Base-by-base conservation (phyloP, 2,888 invertebrate species). In the Mimachlamys varia region DNA sequence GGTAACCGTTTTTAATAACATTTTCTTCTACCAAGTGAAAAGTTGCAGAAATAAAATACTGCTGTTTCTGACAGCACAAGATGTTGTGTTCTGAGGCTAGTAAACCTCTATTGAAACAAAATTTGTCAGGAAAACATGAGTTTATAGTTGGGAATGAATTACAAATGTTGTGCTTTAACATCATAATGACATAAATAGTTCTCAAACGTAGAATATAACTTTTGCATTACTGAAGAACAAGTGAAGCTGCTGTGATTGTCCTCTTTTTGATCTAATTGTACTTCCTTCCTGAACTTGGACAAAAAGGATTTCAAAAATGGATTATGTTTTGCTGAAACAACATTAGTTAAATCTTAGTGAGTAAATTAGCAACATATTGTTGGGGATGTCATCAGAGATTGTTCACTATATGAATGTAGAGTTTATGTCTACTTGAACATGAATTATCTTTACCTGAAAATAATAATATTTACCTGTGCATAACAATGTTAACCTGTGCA, bases 1-100 rank as follows among this genome's bases (percentile, higher is more conserved):
- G 76, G 76, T 76, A 76, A 76, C 76, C n/a, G 33, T 12, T 76
- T n/a, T 76, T 33, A 76, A 76, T 76, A 33, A 76, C 76, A 76
- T 33, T 76, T 76, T 76, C 76, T 76, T 76, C 76, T 33, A 27
- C 76, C 76, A 33, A 33, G 76, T 76, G 27, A 15, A 76, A 76
- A 76, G 76, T 76, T 76, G 33, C 33, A 76, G 76, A 76, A 76
- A 33, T 22, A 33, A 76, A 76, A 76, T 33, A 76, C 13, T 33
- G 33, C 27, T 27, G 53, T 53, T 53, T 53, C 10, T 76, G 76
- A 76, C n/a, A 33, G 10, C 76, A 33, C 13, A 22, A 12, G 33
- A 76, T 76, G 33, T 76, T 10, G 12, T 19, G 22, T 15, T 33
- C 33, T 33, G 19, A 53, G 33, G 7, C 33, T 76, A 5, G 55